A percentile compares a stretch with the other conserved stretches of the same genome.
Conservation (phyloP, 2,113 vertebrate species). For the Podocnemis expansa region DNA sequence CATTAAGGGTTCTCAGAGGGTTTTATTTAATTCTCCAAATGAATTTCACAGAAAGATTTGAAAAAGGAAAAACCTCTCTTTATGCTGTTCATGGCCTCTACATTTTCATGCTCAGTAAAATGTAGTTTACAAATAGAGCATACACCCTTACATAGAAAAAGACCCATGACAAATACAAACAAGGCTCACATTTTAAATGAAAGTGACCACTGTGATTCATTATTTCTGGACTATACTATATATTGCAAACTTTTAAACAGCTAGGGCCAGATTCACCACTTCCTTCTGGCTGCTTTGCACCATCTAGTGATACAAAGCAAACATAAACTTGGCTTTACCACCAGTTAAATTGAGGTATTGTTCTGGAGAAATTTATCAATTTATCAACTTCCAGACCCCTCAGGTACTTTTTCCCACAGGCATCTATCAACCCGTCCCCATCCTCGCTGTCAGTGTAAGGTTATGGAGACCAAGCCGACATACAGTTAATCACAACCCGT, state of each 20-base stretch:
- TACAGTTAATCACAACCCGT: too few species aligned
- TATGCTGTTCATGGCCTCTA: neutral
- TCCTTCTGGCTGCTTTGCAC: neutral
- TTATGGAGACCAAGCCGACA: too few species aligned
- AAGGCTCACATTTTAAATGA: neutral
- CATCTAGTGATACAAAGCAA: neutral
- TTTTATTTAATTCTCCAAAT: slow-evolving; percentile 21
- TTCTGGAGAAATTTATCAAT: too few species aligned
- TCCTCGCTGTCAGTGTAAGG: too few species aligned
- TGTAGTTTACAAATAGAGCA: neutral
- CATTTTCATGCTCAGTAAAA: neutral
- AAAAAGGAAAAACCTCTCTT: neutral
- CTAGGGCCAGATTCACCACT: neutral
- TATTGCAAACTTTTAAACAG: neutral
- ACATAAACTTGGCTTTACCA: neutral
- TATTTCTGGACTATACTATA: neutral
- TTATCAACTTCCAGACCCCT: too few species aligned
- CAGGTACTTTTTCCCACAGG: too few species aligned
- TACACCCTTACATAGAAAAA: slow-evolving; percentile 17
- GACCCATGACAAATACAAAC: neutral
- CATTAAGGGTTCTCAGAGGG: neutral
- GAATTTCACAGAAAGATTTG: neutral
- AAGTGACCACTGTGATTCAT: neutral
- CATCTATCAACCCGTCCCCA: too few species aligned
- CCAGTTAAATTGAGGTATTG: neutral